phyloP scores from a whole-genome alignment of 2,113 vertebrate species.

The Nestor notabilis region DNA sequence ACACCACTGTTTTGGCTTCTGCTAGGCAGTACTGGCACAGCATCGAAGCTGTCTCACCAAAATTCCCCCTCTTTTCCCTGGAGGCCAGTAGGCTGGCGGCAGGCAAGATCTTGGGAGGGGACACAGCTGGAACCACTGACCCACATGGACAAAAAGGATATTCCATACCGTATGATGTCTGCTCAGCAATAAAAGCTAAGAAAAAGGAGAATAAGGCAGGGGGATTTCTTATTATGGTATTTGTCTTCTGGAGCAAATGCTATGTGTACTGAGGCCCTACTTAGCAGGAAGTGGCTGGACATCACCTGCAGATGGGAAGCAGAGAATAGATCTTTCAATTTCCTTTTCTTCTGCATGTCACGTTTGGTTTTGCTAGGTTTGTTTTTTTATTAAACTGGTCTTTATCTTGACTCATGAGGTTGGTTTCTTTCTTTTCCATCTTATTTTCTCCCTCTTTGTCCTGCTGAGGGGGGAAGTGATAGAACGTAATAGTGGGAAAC shows the following conservation, averaged over 20 bases:
- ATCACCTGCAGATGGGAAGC: neutral
- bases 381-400: neutral
- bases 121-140: neutral
- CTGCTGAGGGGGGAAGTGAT: neutral
- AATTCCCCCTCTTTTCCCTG: no score
- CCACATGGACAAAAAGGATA: neutral
- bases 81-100: neutral
- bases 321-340: neutral
- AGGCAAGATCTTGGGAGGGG: neutral
- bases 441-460: fast-evolving
- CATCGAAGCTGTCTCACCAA: neutral
- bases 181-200: neutral
- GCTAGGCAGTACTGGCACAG: fast-evolving
- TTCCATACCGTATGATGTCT: neutral
- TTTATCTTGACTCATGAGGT: neutral
- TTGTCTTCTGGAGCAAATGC: neutral
- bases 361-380: neutral
- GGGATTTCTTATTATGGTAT: fast-evolving
- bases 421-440: neutral
- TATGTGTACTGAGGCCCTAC: fast-evolving
- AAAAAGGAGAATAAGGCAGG: neutral
- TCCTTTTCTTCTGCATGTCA: fast-evolving
- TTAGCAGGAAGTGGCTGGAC: neutral
- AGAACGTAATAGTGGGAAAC: fast-evolving
- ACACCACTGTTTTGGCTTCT: neutral